Evolutionary conservation across 2,113 vertebrate species (phyloP), one percentile per base, ranked within the genome.

Genomic region (Cyanistes caeruleus): DNA sequence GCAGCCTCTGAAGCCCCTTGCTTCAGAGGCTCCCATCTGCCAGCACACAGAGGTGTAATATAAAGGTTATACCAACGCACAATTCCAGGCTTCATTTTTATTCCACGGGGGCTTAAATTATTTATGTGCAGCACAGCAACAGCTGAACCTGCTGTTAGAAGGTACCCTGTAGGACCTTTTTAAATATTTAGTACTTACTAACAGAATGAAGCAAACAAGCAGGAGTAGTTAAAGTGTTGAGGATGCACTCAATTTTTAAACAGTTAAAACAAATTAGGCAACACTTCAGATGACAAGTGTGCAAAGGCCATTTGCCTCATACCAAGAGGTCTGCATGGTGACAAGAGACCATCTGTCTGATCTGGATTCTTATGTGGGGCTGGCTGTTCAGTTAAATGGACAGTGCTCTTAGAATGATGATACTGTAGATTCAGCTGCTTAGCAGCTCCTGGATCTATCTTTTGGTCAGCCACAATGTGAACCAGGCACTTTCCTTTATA

Each of bases 331-430:
- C 58, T 52, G 58, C 41, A 10, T 2, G 7, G 70, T 1, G 11
- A 62, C 28, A 70, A 55, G 37, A 85, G 67, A 65, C 87, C 82
- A 84, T 96, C 92, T 96, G 95, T 30, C 77, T 89, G 67, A 75
- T 82, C 67, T 77, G 63, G 51, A 20, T 55, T 80, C 82, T 25
- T 12, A 15, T 27, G 35, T 28, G 60, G 53, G 67, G 15, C 79
- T 80, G 52, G 51, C 27, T 30, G 37, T 62, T 70, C 27, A 21
- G 55, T 79, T 86, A 48, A 35, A 21, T 52, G 67, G 39, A 25
- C 0, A 0, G 35, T 80, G 67, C 35, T 67, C 21, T 79, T 77
- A 39, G 15, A 81, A 72, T 5, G 13, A 28, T 3, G 3, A 56
- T 79, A 62, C 74, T 49, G 58, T 58, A 76, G 17, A n/a, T 68